phyloP scores from a whole-genome alignment of 1,140 invertebrate genomes.

The Drosophila novamexicana region DNA sequence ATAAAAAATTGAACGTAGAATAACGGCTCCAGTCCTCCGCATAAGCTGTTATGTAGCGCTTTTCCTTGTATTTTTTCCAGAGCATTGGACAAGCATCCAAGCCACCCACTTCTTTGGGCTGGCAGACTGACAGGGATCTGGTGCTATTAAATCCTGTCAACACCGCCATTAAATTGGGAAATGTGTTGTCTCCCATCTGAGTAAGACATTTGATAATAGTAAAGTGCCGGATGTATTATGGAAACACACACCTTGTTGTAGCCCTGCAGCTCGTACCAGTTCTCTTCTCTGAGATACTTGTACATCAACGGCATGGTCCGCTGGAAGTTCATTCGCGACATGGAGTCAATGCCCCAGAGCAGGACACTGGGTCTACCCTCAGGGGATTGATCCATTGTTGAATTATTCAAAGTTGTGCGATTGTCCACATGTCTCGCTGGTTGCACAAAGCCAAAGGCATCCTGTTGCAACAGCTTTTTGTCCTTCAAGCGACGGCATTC shows the following conservation, averaged over 20 bases:
- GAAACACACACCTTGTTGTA: slow-evolving; percentile 68
- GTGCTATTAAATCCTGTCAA: slow-evolving; percentile 87
- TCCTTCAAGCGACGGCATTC: slow-evolving; percentile 41
- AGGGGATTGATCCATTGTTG: background rate
- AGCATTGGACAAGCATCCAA: slow-evolving; percentile 90
- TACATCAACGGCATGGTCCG: slow-evolving; percentile 63
- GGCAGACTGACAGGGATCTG: slow-evolving; percentile 85
- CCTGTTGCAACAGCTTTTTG: slow-evolving; percentile 43
- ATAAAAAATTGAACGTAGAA: slow-evolving; percentile 92
- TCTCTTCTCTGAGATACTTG: slow-evolving; percentile 50
- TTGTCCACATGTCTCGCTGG: background rate
- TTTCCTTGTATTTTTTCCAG: slow-evolving; percentile 90
- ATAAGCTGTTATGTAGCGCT: slow-evolving; percentile 91
- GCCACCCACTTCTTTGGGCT: slow-evolving; percentile 84
- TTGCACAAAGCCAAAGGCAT: slow-evolving; percentile 77
- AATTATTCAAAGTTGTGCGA: background rate
- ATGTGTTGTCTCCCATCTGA: slow-evolving; percentile 90
- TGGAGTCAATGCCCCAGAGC: slow-evolving; percentile 74
- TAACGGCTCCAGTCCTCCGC: slow-evolving; percentile 90
- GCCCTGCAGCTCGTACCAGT: slow-evolving; percentile 69
- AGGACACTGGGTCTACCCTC: slow-evolving; percentile 52
- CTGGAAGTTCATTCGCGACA: slow-evolving; percentile 84
- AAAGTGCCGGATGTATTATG: background rate
- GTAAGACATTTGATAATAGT: background rate
- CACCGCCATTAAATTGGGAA: slow-evolving; percentile 92